A percentile compares a stretch with the other conserved stretches of the same genome.
Evolutionary conservation across 2,113 vertebrate genomes (phyloP).

Genomic region (Muscicapa adusta): DNA sequence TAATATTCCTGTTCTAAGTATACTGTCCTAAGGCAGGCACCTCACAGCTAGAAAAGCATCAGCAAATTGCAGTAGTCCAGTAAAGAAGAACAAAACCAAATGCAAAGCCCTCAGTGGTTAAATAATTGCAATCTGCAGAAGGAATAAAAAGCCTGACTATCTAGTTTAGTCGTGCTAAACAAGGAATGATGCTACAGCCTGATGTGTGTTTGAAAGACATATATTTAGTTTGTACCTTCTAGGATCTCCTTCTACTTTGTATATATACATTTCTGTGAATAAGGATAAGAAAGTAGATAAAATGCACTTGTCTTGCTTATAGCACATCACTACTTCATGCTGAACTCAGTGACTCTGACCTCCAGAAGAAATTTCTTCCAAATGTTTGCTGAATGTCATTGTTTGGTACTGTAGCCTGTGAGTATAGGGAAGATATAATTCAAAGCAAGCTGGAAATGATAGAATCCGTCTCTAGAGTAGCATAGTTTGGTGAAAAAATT

Average conservation of each 20-base stretch:
- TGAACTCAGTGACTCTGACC: background rate
- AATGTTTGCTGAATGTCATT: background rate
- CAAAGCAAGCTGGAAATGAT: background rate
- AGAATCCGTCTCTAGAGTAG: background rate
- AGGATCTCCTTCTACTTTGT: background rate
- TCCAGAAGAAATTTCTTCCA: background rate
- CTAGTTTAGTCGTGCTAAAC: background rate
- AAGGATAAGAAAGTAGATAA: background rate
- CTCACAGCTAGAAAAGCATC: background rate
- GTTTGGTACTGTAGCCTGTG: background rate
- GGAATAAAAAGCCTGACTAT: background rate
- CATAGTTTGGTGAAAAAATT: background rate
- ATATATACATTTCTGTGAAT: background rate
- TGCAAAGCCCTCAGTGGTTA: background rate
- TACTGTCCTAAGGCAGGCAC: background rate
- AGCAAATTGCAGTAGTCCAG: background rate
- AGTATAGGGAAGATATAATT: background rate
- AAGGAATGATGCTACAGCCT: background rate
- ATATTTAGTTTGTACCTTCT: background rate
- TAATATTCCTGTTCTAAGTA: background rate
- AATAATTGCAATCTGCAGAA: background rate
- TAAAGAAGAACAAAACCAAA: background rate
- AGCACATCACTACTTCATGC: background rate
- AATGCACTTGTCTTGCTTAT: background rate
- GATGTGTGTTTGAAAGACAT: background rate